Evolutionary conservation across 2,113 vertebrate species (phyloP).

Genomic region (Gallinago media): DNA sequence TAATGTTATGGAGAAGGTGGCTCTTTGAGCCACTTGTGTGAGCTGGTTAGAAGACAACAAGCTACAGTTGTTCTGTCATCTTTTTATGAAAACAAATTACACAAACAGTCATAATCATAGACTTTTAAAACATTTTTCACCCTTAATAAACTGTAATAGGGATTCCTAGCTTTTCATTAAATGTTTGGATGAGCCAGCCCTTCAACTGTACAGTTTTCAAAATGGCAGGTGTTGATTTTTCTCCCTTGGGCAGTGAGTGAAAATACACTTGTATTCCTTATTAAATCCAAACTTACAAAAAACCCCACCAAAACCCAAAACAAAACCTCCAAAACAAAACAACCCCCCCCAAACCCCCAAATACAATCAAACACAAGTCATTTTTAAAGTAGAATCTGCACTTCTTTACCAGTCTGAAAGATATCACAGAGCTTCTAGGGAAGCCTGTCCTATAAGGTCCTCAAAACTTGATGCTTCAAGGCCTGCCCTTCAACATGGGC

Average conservation of each 20-base stretch:
- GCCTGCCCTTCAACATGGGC: not conserved
- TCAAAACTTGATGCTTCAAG: not conserved
- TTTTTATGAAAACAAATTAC: not conserved
- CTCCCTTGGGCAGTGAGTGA: not conserved
- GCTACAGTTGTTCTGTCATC: not conserved
- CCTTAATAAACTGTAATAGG: not conserved
- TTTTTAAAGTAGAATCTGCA: not conserved
- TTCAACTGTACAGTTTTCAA: not conserved
- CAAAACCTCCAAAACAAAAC: no score
- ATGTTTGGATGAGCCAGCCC: not conserved
- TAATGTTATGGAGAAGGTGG: not conserved
- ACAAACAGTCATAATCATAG: not conserved
- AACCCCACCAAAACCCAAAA: not conserved
- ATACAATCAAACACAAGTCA: not conserved
- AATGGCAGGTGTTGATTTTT: not conserved
- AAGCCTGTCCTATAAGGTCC: not conserved
- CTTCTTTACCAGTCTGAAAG: not conserved
- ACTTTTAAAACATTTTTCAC: not conserved
- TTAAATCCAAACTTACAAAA: not conserved
- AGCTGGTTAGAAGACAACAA: not conserved
- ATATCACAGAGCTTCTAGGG: not conserved
- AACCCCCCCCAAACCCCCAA: not conserved
- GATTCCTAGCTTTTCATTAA: not conserved
- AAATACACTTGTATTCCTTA: not conserved
- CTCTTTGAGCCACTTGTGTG: not conserved